Percentiles rank a stretch among this genome's conserved stretches.
Evolutionary conservation across 2,113 vertebrate species (phyloP).

Genomic region (Globicephala melas): DNA sequence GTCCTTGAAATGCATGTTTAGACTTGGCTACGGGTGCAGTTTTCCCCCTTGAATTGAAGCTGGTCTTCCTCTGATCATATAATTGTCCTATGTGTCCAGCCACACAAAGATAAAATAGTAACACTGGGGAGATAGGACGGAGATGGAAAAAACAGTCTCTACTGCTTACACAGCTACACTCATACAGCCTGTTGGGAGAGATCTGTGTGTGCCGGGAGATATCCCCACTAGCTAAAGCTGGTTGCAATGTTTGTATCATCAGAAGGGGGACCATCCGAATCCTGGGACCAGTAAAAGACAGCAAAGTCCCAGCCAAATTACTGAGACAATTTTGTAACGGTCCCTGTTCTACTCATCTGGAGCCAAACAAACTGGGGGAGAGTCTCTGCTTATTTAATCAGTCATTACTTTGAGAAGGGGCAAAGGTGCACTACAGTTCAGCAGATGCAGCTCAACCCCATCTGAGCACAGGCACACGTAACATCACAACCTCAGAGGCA

Average conservation of each 20-base stretch:
- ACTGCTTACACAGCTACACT: accelerated
- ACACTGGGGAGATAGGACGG: not conserved
- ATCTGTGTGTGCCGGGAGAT: not conserved
- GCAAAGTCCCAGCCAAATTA: not conserved
- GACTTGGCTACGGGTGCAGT: not conserved
- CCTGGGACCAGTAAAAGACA: not conserved
- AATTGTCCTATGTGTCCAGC: not conserved
- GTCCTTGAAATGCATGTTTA: not conserved
- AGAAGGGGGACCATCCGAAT: not conserved
- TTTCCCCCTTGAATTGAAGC: not conserved
- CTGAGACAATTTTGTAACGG: not conserved
- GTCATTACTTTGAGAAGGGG: not conserved
- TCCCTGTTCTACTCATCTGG: not conserved
- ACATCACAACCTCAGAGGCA: not conserved
- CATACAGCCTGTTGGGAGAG: not conserved
- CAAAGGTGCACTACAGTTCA: not conserved
- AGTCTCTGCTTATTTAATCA: not conserved
- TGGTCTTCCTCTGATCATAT: not conserved
- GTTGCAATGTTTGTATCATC: not conserved
- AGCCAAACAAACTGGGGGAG: not conserved
- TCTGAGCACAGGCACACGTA: not conserved
- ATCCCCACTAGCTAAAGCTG: not conserved
- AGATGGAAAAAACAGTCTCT: not conserved
- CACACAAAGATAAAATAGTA: not conserved
- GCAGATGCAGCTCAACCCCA: not conserved